These are phyloP conservation scores for Anagyrus pseudococci DNA, from an alignment of 2,888 invertebrate species.

Conservation along the genomic window DNA sequence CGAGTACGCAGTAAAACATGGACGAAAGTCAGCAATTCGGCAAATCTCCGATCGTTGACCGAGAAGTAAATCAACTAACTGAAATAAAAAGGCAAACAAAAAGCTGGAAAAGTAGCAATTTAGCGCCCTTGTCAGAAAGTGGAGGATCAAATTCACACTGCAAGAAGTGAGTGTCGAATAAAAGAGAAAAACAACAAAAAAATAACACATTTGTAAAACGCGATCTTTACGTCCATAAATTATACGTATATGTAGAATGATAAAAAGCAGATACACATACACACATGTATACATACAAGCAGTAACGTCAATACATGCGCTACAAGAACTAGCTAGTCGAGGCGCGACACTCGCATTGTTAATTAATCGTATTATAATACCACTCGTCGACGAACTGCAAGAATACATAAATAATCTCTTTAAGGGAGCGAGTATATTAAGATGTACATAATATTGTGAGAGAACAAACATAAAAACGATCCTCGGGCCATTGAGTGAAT, in stretches of 20 bases:
- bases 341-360: slow-evolving; percentile 18
- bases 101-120: slow-evolving; percentile 10
- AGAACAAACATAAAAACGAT: slow-evolving; percentile 26
- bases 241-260: slow-evolving; percentile 13
- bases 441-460: slow-evolving; percentile 32
- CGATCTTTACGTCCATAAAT: slow-evolving; percentile 38
- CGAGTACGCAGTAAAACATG: slow-evolving; percentile 17
- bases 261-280: background rate
- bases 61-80: slow-evolving; percentile 24
- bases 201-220: slow-evolving; percentile 28
- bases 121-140: slow-evolving; percentile 24
- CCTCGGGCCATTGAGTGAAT: slow-evolving; percentile 20
- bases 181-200: slow-evolving; percentile 2
- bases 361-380: slow-evolving; percentile 18
- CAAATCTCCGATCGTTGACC: slow-evolving; percentile 30
- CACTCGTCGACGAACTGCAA: slow-evolving; percentile 24
- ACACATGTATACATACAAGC: background rate
- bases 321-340: slow-evolving; percentile 1
- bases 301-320: slow-evolving; percentile 22
- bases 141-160: slow-evolving; percentile 33
- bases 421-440: slow-evolving; percentile 30
- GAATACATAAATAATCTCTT: slow-evolving; percentile 24
- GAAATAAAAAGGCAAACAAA: too few relatives aligned
- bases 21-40: slow-evolving; percentile 32
- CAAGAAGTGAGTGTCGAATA: slow-evolving; percentile 29